Evolutionary conservation across 2,113 vertebrate species (phyloP).

Genomic region (Mobula hypostoma): DNA sequence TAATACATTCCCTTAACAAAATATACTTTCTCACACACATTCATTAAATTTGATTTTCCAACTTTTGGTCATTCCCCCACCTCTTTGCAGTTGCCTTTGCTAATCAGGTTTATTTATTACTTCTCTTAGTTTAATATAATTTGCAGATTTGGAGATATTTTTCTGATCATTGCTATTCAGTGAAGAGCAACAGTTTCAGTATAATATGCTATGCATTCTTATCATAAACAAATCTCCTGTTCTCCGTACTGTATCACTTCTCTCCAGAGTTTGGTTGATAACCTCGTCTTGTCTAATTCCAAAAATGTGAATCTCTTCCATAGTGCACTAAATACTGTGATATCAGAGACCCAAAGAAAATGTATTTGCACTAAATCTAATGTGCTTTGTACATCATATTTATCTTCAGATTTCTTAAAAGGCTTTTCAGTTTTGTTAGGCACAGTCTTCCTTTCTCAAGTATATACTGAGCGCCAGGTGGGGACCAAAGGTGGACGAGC

Average conservation of each 20-base stretch:
- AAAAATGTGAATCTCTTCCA: neutral
- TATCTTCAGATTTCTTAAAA: neutral
- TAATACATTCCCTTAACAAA: neutral
- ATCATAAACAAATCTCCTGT: neutral
- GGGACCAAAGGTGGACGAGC: no score
- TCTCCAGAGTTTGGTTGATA: neutral
- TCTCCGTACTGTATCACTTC: neutral
- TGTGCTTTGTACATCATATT: neutral
- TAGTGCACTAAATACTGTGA: no score
- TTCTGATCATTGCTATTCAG: neutral
- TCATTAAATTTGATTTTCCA: neutral
- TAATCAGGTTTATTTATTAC: neutral
- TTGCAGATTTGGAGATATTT: no score
- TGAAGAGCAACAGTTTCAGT: neutral
- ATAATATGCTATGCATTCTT: neutral
- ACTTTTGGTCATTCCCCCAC: neutral
- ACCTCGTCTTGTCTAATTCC: neutral
- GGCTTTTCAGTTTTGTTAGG: neutral
- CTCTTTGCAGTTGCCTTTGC: neutral
- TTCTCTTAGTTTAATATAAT: no score
- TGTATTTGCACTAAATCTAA: neutral
- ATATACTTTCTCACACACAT: neutral
- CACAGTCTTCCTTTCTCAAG: neutral
- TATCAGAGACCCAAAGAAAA: neutral
- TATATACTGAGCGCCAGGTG: no score